phyloP scores from a whole-genome alignment of 1,140 invertebrate species.

The Mycetomoellerius zeteki region DNA sequence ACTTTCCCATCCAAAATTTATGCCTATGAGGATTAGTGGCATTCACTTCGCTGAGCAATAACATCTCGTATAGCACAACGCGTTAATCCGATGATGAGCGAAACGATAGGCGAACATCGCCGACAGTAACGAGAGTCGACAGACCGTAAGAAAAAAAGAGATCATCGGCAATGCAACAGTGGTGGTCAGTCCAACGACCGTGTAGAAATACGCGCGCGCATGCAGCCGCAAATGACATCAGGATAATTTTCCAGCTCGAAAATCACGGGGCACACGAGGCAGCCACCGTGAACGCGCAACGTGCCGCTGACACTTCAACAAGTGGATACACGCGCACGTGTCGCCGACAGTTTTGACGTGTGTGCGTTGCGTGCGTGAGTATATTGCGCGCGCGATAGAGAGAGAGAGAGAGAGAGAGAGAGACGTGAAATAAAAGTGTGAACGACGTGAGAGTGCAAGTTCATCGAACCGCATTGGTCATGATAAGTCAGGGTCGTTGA shows the following conservation, averaged over 20 bases:
- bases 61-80: background rate
- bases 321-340: constrained; percentile 74
- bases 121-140: constrained; percentile 14
- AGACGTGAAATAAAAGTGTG: constrained; percentile 46
- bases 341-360: constrained; percentile 68
- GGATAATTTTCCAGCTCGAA: constrained; percentile 83
- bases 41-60: background rate
- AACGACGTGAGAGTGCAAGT: constrained; percentile 18
- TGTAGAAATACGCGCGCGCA: constrained; percentile 31
- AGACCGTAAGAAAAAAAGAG: constrained; percentile 20
- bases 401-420: constrained; percentile 1
- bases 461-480: constrained; percentile 40
- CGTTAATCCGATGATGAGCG: constrained; percentile 27
- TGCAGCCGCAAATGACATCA: constrained; percentile 74
- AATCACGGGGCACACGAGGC: constrained; percentile 76
- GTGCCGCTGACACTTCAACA: constrained; percentile 77
- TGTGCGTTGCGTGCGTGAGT: background rate
- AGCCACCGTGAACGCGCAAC: constrained; percentile 70
- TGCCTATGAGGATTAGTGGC: background rate
- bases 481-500: constrained; percentile 51
- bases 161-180: constrained; percentile 30
- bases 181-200: constrained; percentile 47
- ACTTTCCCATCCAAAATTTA: background rate
- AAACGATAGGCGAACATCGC: constrained; percentile 30
- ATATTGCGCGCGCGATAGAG: background rate